Percentiles rank a stretch among this genome's conserved stretches.
These are phyloP conservation scores for Pterobdella sp. DNA, from an alignment of 2,888 invertebrate genomes.

Conservation along the genomic window DNA sequence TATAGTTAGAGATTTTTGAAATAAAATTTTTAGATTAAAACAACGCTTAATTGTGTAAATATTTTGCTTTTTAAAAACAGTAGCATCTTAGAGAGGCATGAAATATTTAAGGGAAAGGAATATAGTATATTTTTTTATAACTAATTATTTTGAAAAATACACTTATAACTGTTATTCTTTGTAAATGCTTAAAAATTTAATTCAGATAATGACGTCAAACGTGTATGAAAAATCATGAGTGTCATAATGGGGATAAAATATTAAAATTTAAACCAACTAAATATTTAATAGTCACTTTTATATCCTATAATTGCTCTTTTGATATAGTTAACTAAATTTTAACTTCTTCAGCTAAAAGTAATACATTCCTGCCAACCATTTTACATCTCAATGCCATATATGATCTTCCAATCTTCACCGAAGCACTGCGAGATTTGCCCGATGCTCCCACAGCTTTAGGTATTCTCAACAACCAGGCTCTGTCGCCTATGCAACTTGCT, in stretches of 20 bases:
- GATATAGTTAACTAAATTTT: too few relatives aligned
- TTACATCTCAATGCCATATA: conserved; percentile 16
- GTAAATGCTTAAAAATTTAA: neutral
- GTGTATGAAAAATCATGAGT: too few relatives aligned
- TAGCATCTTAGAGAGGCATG: too few relatives aligned
- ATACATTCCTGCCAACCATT: conserved; percentile 7
- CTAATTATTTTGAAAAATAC: neutral
- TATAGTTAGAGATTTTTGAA: too few relatives aligned
- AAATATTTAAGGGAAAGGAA: too few relatives aligned
- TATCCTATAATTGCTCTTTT: too few relatives aligned
- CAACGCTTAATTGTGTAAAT: neutral
- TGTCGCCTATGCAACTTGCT: conserved; percentile 11
- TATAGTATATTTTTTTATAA: too few relatives aligned
- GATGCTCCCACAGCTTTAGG: conserved; percentile 15
- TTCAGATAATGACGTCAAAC: neutral
- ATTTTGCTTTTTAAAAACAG: too few relatives aligned
- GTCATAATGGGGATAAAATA: too few relatives aligned
- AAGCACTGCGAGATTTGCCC: conserved; percentile 23
- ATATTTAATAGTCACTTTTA: too few relatives aligned
- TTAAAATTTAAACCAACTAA: too few relatives aligned
- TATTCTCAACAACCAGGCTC: conserved; percentile 14
- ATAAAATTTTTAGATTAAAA: too few relatives aligned
- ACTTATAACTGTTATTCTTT: neutral
- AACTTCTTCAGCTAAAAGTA: neutral
- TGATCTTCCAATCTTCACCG: conserved; percentile 11